Evolutionary conservation across 2,888 invertebrate species (phyloP), one percentile per base, ranked within the genome.

Genomic region (Acrocyrtus sp.): DNA sequence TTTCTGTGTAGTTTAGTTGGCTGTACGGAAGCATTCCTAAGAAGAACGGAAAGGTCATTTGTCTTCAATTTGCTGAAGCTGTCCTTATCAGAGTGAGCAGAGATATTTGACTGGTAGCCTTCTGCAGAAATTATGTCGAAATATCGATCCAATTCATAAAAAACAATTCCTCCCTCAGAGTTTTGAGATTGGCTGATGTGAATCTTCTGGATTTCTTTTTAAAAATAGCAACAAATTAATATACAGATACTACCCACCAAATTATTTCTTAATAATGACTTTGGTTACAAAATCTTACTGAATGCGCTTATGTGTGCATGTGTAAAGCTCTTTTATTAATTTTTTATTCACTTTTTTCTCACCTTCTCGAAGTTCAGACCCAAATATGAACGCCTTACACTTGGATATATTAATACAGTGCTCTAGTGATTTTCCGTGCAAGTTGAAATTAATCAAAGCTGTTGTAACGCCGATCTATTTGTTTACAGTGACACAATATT

Each of bases 381-480:
- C 91, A 83, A 92, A 96, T 76, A 98, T 91, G 15, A 97, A 86
- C 0, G 92, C 92, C 80, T 92, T 91, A 77, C 95, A 92, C 72
- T 92, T 89, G 0, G 95, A 93, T 17, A 94, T 89, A 12, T 88
- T 91, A 56, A 99, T 89, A 78, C 96, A 96, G 85, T 98, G 98
- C 34, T 92, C 85, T 22, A 99, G 86, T 0, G 96, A 90, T 53
- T 89, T 89, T 75, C 92, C 90, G 50, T 92, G 89, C 82, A 96
- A 89, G 85, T 98, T 97, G 63, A 92, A 94, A 84, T 99, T 99
- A 82, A 99, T 95, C 58, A 99, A 88, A 0, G 98, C 95, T 0
- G 92, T 88, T 19, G 95, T 89, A 0, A 92, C 88, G 0, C 95
- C 95, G 19, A 87, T 85, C 82, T 77, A 41, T 45, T 12, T 41